Base-by-base conservation (phyloP, 2,888 invertebrate species). In the Melinopterus prodromus region DNA sequence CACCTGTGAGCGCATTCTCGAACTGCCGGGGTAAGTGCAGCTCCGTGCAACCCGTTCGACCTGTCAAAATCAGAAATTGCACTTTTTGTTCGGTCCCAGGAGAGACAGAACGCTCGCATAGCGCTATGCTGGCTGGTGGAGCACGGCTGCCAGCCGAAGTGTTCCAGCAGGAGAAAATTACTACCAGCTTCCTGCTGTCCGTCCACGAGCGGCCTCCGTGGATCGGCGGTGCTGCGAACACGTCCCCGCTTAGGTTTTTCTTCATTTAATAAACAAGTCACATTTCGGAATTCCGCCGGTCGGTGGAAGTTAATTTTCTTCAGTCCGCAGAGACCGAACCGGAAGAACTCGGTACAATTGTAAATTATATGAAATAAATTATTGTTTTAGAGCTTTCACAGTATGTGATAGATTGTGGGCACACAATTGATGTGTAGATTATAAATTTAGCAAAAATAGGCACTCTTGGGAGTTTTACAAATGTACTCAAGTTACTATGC, bases 31-130 rank as follows among this genome's bases (percentile, higher is more conserved):
- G 26, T 35, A 36, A 36, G 35, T 74, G 36, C 74, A 35, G 37
- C 74, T 14, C 35, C 26, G 53, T 74, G 74, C 74, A 74, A 35
- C 74, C 74, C 37, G 53, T 37, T 74, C 81, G 75, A 79, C 78
- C 82, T 83, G 83, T 83, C 82, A 83, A 82, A 82, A 78, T 81
- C 83, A 83, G 83, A 78, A 78, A 83, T 83, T 82, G 82, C 80
- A 83, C 82, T 81, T 83, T 82, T 83, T 74, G 74, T 74, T 74
- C 74, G 36, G 74, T 74, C 37, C 74, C 74, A 35, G 74, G n/a
- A n/a, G 74, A 74, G 74, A 74, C 74, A 74, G 36, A 37, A 37
- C 74, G 37, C 37, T 37, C 35, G n/a, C 36, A 36, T 37, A 35
- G 36, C 74, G 35, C 36, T 37, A 37, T 71, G 7, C 74, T n/a